phyloP scores from a whole-genome alignment of 1,140 invertebrate genomes.

The Nymphalis io region DNA sequence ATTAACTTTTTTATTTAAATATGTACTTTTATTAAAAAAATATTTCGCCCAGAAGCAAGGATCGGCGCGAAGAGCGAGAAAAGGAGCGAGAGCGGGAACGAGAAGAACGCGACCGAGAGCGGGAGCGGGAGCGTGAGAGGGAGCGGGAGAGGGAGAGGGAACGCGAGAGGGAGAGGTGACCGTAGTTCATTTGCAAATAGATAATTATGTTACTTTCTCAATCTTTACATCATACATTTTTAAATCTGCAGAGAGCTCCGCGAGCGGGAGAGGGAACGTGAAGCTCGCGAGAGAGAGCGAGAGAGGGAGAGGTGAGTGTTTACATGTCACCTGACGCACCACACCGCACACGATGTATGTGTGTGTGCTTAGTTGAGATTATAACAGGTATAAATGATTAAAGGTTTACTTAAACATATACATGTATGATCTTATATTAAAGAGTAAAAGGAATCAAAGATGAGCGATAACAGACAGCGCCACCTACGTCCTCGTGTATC shows the following conservation, averaged over 20 bases:
- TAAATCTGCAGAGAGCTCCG: conserved; percentile 41
- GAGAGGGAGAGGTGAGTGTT: conserved; percentile 53
- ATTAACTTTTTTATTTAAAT: too few relatives aligned
- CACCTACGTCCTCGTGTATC: too few relatives aligned
- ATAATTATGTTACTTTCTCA: not conserved
- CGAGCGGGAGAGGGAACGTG: conserved; percentile 78
- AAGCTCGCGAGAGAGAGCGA: conserved; percentile 71
- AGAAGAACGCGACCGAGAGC: conserved; percentile 25
- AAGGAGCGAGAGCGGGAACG: conserved; percentile 18
- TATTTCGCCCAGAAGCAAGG: not conserved
- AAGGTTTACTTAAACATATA: too few relatives aligned
- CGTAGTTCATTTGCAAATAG: not conserved
- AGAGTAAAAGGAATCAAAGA: too few relatives aligned
- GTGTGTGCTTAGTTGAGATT: not conserved
- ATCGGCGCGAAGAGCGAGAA: conserved; percentile 37
- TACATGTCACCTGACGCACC: conserved; percentile 37
- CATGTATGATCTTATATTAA: too few relatives aligned
- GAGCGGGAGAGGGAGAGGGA: conserved; percentile 20
- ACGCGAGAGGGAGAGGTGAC: conserved; percentile 37
- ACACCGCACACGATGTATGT: conserved; percentile 59
- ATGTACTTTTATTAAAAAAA: too few relatives aligned
- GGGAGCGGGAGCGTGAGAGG: conserved; percentile 29
- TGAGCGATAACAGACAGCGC: too few relatives aligned
- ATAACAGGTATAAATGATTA: too few relatives aligned
- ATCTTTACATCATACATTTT: not conserved